These are phyloP conservation scores for Thalpophila matura DNA, from an alignment of 2,888 invertebrate species.

Conservation along the genomic window DNA sequence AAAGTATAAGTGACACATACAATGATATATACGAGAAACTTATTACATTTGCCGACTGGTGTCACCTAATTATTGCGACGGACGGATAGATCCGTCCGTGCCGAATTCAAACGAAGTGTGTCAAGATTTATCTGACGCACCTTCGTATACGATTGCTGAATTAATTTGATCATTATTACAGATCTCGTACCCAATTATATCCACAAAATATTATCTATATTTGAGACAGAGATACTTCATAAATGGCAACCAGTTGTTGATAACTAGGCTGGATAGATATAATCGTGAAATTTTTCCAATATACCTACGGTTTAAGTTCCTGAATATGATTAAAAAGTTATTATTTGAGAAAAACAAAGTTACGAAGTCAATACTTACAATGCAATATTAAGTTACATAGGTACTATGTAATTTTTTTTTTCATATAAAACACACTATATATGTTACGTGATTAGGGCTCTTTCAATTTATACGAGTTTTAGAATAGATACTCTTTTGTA, in stretches of 20 bases:
- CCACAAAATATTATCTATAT: constrained; percentile 5
- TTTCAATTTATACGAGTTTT: too few species aligned
- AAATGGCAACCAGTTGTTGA: constrained; percentile 1
- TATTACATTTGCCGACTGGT: constrained; percentile 16
- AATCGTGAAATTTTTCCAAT: background rate
- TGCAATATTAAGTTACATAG: too few species aligned
- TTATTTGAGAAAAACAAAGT: too few species aligned
- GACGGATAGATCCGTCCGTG: constrained; percentile 6
- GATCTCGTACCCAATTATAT: constrained; percentile 9
- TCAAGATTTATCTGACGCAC: constrained; percentile 24
- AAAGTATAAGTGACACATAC: constrained; percentile 8
- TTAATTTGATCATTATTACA: constrained; percentile 35
- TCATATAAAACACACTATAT: too few species aligned
- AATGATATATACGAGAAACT: constrained; percentile 14
- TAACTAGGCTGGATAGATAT: background rate
- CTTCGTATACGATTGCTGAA: constrained; percentile 23
- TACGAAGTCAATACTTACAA: too few species aligned
- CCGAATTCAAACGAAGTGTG: constrained; percentile 33
- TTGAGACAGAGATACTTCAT: background rate
- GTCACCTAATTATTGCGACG: constrained; percentile 38
- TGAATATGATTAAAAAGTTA: too few species aligned
- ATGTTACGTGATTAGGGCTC: too few species aligned
- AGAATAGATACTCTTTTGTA: too few species aligned
- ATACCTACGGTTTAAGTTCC: too few species aligned
- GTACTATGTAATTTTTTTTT: too few species aligned